Conservation (phyloP, 2,113 vertebrate species). For the Ginglymostoma cirratum region DNA sequence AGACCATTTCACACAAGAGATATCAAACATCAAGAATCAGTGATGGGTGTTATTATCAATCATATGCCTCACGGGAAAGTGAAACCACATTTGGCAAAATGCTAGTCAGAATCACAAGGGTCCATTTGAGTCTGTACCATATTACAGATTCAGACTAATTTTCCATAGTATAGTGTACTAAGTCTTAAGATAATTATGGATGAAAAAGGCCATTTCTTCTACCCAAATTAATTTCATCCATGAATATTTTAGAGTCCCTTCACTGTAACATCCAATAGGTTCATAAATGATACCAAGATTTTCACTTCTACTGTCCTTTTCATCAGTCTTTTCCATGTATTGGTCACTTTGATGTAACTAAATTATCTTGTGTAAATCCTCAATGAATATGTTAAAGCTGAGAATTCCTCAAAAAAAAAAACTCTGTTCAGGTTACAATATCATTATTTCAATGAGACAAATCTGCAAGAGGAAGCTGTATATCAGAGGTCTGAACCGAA, state of each 20-base stretch:
- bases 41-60: slow-evolving; percentile 31
- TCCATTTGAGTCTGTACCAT: neutral
- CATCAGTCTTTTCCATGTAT: neutral
- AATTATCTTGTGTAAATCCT: neutral
- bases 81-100: neutral
- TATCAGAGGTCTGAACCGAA: neutral
- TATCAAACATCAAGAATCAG: slow-evolving; percentile 22
- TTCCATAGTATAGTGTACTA: neutral
- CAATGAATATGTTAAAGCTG: neutral
- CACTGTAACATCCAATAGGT: neutral
- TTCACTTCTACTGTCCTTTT: neutral
- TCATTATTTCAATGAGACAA: neutral
- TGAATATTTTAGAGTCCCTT: neutral
- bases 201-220: neutral
- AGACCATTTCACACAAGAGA: slow-evolving; percentile 29
- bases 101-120: neutral
- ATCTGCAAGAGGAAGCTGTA: neutral
- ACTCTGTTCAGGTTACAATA: neutral
- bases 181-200: neutral
- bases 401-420: neutral
- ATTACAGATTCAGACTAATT: neutral
- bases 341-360: neutral
- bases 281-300: neutral
- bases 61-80: neutral
- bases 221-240: neutral